Conservation (phyloP, 2,797 vertebrate genomes). For the Epinephelus malabaricus region DNA sequence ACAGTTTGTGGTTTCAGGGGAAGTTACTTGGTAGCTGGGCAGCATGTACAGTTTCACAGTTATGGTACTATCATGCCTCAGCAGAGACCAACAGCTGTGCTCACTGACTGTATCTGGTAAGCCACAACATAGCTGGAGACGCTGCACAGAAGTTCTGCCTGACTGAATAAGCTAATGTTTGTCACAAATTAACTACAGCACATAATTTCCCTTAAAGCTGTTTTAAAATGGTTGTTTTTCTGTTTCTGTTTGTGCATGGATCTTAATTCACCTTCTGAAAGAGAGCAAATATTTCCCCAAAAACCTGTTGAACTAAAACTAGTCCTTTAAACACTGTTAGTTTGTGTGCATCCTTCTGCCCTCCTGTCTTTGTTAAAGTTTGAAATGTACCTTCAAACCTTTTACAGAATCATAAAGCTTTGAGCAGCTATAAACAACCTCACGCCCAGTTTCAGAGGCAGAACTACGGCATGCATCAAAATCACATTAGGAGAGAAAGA, state of each 20-base stretch:
- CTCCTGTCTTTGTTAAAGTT: background rate
- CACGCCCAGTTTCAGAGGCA: background rate
- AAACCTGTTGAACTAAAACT: background rate
- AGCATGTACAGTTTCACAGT: background rate
- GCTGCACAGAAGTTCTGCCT: background rate
- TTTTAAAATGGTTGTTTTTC: background rate
- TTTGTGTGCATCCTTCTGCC: background rate
- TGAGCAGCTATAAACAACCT: background rate
- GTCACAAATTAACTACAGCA: background rate
- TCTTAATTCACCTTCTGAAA: background rate
- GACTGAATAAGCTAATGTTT: background rate
- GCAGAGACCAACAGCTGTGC: background rate
- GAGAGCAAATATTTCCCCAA: background rate
- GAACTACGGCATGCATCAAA: background rate
- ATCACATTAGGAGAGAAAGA: slow-evolving; percentile 9
- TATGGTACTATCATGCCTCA: background rate
- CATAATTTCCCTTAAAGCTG: too few species aligned
- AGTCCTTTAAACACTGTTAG: background rate
- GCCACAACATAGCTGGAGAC: background rate
- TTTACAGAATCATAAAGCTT: background rate
- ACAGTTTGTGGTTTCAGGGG: too few species aligned
- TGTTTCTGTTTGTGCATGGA: background rate
- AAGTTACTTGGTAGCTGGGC: background rate
- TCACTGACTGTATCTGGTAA: background rate
- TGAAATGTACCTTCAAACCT: background rate